phyloP scores from a whole-genome alignment of 1,140 invertebrate species.

The Neodiprion virginianus region DNA sequence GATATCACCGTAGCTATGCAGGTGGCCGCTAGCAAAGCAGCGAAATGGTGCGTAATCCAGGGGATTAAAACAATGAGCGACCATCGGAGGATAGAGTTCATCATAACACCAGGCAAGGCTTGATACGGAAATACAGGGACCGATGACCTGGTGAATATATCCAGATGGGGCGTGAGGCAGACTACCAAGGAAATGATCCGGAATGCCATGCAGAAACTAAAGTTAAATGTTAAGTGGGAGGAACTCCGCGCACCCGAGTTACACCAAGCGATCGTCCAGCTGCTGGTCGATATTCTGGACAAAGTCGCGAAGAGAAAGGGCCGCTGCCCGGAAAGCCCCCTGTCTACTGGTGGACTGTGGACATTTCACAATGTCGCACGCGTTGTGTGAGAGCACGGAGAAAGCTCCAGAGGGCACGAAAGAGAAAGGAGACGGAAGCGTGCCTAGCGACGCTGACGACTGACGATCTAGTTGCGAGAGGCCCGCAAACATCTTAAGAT shows the following conservation, averaged over 20 bases:
- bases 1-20: conserved; percentile 38
- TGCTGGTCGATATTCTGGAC: no score
- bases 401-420: background rate
- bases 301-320: no score
- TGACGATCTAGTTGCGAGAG: conserved; percentile 14
- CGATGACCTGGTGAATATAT: background rate
- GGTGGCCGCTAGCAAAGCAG: conserved; percentile 16
- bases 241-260: no score
- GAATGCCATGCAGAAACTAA: conserved; percentile 19
- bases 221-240: no score
- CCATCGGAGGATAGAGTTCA: conserved; percentile 23
- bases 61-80: conserved; percentile 22
- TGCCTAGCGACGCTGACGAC: no score
- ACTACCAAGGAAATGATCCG: conserved; percentile 23
- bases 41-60: conserved; percentile 20
- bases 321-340: background rate
- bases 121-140: background rate
- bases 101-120: background rate
- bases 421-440: background rate
- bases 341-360: conserved; percentile 41
- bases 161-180: background rate
- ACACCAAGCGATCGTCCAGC: no score
- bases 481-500: conserved; percentile 23
- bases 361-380: conserved; percentile 30
- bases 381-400: conserved; percentile 30